Base-by-base conservation (phyloP, 2,113 vertebrate genomes). In the Heliornis fulica region DNA sequence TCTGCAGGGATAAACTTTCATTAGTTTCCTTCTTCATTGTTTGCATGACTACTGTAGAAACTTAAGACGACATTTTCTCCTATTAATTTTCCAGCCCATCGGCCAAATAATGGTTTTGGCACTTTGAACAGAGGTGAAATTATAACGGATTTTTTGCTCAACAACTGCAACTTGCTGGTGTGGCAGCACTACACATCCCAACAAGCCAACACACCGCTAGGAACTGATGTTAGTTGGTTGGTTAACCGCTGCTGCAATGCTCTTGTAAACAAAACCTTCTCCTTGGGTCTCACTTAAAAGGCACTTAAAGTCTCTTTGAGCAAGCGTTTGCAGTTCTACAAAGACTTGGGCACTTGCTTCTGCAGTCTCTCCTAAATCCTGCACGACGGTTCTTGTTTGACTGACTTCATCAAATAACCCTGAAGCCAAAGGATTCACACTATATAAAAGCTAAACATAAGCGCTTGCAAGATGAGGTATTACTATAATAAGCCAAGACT, bases 21-120 rank as follows among this genome's bases (percentile, higher is more conserved):
- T 96, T 96, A 97, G 87, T 85, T 97, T 97, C 68, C 77, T 23
- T 92, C 87, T 84, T 84, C 90, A 89, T 75, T 97, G 83, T 97
- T 97, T 93, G 63, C 91, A 93, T 38, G 68, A 86, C 91, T 97
- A 93, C 65, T 96, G 97, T 95, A 91, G 93, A 96, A 96, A 83
- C 57, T 71, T 89, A 96, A 97, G 90, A 96, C 96, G 96, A 97
- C 75, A 96, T 96, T 97, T 96, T 93, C 91, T 84, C 83, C 72
- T 95, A 87, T 72, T 97, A 96, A 96, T 96, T 97, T 93, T 89
- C 89, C 91, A 94, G 93, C 80, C 93, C 94, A 97, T 97, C 96
- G 97, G 95, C 90, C 89, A 96, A 97, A 96, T 86, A 97, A 97
- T 75, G 87, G 74, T 83, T 96, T 94, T 75, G 68, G 91, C 45